Base-by-base conservation (phyloP, 1,140 invertebrate genomes). In the Drosophila simulans region DNA sequence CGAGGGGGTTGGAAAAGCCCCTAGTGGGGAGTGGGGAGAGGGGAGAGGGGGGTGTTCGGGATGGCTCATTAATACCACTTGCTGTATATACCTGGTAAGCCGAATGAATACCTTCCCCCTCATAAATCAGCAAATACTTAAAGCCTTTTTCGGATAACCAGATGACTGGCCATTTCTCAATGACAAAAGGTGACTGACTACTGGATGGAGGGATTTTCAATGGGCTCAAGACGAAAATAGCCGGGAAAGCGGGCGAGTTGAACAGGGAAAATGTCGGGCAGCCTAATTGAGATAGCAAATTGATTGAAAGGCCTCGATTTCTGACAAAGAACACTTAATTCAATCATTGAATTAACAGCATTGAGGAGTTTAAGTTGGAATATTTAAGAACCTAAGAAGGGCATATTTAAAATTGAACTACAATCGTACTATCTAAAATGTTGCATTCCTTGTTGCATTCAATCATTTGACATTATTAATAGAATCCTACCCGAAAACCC, bases 71-170 rank as follows among this genome's bases (percentile, higher is more conserved):
- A 80, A 83, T 84, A 83, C 48, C 77, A 83, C 80, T 83, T 75
- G 69, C 68, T 52, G 31, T 27, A 31, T 59, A 60, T 82, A 79
- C 69, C 79, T 77, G 60, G 79, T 68, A 49, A 63, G 66, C 40
- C 42, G 12, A 49, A 58, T 55, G 12, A 52, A 58, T 55, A 39
- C 62, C 11, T 12, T 39, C 49, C 39, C 10, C 34, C 68, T 27
- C 54, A 52, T 76, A 65, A 66, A 76, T 76, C 71, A 88, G 80
- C 56, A 82, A 88, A 82, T 86, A 60, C 79, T 88, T 88, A 71
- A 88, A 82, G 83, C 79, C 83, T 88, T 82, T 75, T 54, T 63
- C 56, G 72, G 72, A 76, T 76, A 76, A 75, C 72, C 72, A 40
- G 40, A 66, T 57, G 72, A 64, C 39, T 46, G 52, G 48, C 53